These are phyloP conservation scores for Lota lota DNA, from an alignment of 2,113 vertebrate genomes.

Conservation along the genomic window DNA sequence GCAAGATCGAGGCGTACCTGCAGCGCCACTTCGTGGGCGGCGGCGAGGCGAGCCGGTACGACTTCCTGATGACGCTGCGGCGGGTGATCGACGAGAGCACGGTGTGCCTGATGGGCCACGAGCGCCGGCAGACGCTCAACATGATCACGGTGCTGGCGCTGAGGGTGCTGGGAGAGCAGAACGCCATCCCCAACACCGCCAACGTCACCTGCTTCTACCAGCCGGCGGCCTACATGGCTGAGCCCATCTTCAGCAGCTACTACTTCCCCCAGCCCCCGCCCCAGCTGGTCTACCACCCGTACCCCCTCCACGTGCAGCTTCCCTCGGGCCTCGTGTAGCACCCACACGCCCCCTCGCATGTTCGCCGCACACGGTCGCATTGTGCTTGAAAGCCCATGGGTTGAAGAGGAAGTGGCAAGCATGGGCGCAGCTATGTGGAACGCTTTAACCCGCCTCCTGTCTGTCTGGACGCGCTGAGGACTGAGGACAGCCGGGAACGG, in stretches of 20 bases:
- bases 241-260: slow-evolving; percentile 84
- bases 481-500: slow-evolving; percentile 17
- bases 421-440: slow-evolving; percentile 30
- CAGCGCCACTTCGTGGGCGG: slow-evolving; percentile 87
- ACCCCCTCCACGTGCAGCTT: slow-evolving; percentile 80
- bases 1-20: slow-evolving; percentile 92
- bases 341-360: slow-evolving; percentile 15
- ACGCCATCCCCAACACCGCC: slow-evolving; percentile 86
- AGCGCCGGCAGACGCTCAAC: slow-evolving; percentile 89
- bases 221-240: slow-evolving; percentile 85
- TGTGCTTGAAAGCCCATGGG: slow-evolving; percentile 15
- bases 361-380: slow-evolving; percentile 19
- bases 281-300: slow-evolving; percentile 79
- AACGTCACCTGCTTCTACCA: slow-evolving; percentile 94
- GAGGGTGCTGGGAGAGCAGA: slow-evolving; percentile 90
- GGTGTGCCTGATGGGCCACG: slow-evolving; percentile 89
- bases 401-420: slow-evolving; percentile 43
- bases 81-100: slow-evolving; percentile 91
- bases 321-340: slow-evolving; percentile 81
- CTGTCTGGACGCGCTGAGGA: slow-evolving; percentile 30
- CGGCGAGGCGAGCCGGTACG: slow-evolving; percentile 91
- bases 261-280: slow-evolving; percentile 82
- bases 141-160: slow-evolving; percentile 93
- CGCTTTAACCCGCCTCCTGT: slow-evolving; percentile 54
- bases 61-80: slow-evolving; percentile 92